Evolutionary conservation across 2,888 invertebrate genomes (phyloP), one percentile per base, ranked within the genome.

Genomic region (Cephalotes varians): DNA sequence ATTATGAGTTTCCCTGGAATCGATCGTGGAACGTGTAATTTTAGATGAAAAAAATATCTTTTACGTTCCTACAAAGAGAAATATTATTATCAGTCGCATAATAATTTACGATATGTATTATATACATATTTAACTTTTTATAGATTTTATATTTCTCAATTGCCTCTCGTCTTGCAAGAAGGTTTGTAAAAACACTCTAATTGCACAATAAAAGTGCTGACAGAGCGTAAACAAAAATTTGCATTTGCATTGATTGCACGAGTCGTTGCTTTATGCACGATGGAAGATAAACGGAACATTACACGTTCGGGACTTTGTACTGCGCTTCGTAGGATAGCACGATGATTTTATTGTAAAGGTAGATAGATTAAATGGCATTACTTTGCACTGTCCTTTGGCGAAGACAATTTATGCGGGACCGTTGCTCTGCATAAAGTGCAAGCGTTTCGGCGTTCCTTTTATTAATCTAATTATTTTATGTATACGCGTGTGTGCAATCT

Each of bases 301-400:
- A 51, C 49, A 72, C 51, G 81, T n/a, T 40, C 74, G 49, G 18
- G 76, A 72, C 76, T 54, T 72, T 62, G 56, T 76, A 44, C 37
- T 37, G 37, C 47, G 81, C 49, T 81, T 44, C 44, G 69, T 69
- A 69, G 56, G 69, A 69, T 69, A 79, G 77, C 69, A 21, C 40
- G 44, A 69, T 31, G 77, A 69, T 79, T 79, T 79, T 79, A 69
- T 69, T 79, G 77, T 79, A 79, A 79, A 79, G 77, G 77, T 69
- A 34, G 56, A 56, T 34, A 56, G 69, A 79, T 79, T 79, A 79
- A 79, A 69, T 79, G 77, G 69, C 69, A 79, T 79, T 79, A 79
- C 77, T 79, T 79, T 69, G 44, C 77, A 69, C 44, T 79, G 69
- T 69, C 69, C 77, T 79, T 79, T 79, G 77, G 34, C 69, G 56